Conservation (phyloP, 2,113 vertebrate genomes). For the Sciurus niger region DNA sequence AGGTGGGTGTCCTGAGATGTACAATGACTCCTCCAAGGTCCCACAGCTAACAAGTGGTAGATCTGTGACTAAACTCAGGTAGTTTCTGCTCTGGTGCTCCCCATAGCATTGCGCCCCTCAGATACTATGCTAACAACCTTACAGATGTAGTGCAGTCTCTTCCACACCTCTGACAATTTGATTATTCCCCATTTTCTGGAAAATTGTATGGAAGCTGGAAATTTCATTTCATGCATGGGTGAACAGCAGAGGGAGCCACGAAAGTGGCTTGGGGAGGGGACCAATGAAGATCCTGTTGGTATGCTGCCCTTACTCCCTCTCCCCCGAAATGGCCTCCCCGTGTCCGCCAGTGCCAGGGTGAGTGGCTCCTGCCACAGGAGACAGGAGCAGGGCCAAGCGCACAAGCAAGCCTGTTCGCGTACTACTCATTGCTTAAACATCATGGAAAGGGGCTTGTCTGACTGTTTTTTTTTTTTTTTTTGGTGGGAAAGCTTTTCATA, state of each 20-base stretch:
- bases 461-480: not conserved
- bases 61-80: not conserved
- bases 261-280: not conserved
- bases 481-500: slow-evolving; percentile 76
- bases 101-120: not conserved
- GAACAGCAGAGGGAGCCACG: not conserved
- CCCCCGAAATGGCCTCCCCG: not conserved
- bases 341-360: fast-evolving
- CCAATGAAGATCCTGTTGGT: not conserved
- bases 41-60: not conserved
- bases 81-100: not conserved
- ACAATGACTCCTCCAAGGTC: not conserved
- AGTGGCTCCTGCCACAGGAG: not conserved
- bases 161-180: not conserved
- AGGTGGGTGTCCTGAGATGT: not conserved
- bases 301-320: not conserved
- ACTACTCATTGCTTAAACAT: slow-evolving; percentile 49
- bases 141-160: not conserved
- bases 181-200: not conserved
- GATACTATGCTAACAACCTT: not conserved
- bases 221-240: not conserved
- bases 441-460: slow-evolving; percentile 65
- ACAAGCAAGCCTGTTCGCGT: slow-evolving; percentile 22
- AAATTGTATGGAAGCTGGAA: not conserved
- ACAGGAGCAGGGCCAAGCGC: not conserved